Percentiles rank a stretch among this genome's conserved stretches.
Conservation (phyloP, 2,888 invertebrate species). For the Sarcophaga variegata region DNA sequence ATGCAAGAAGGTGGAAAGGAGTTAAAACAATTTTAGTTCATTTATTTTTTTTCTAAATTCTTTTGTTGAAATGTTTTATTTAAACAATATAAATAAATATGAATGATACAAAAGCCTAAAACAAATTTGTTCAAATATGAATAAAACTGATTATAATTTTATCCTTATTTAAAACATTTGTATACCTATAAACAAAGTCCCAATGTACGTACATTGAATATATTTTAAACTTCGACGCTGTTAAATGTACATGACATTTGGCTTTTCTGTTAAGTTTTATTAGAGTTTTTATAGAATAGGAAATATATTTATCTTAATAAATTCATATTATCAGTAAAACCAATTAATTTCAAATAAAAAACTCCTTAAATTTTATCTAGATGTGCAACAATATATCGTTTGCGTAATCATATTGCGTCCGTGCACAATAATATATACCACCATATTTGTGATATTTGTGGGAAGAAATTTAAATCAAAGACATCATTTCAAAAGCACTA, state of each 20-base stretch:
- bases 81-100: background rate
- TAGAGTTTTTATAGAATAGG: background rate
- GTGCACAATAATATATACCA: slow-evolving; percentile 78
- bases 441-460: slow-evolving; percentile 78
- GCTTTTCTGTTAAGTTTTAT: too few relatives aligned
- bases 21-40: slow-evolving; percentile 13
- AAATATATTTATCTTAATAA: background rate
- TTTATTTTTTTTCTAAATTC: background rate
- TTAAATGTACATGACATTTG: too few relatives aligned
- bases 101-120: background rate
- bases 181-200: too few relatives aligned
- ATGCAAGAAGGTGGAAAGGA: slow-evolving; percentile 17
- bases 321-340: background rate
- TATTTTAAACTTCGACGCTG: too few relatives aligned
- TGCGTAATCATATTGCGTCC: slow-evolving; percentile 77
- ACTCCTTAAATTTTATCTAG: slow-evolving; percentile 71
- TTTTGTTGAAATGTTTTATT: background rate
- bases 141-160: background rate
- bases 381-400: slow-evolving; percentile 75
- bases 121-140: background rate
- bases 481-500: slow-evolving; percentile 77
- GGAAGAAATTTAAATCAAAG: slow-evolving; percentile 78
- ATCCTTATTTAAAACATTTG: too few relatives aligned
- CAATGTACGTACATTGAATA: too few relatives aligned
- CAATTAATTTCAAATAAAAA: slow-evolving; percentile 22